Base-by-base conservation (phyloP, 2,888 invertebrate genomes). In the Heliothis peltigera region DNA sequence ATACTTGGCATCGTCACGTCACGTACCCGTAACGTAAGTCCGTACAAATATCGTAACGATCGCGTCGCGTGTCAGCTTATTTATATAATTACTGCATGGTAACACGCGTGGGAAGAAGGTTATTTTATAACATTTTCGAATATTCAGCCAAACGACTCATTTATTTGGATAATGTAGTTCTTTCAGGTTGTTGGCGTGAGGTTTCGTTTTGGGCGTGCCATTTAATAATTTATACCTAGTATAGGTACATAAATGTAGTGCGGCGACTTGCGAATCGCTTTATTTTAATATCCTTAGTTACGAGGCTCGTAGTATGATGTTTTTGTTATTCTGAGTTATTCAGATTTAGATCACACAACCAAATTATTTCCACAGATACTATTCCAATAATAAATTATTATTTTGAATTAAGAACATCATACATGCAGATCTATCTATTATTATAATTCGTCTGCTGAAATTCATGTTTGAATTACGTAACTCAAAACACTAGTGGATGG, bases 31-130 rank as follows among this genome's bases (percentile, higher is more conserved):
- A 55, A 56, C 81, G 75, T 75, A 66, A 44, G 56, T 58, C 48
- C 62, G 72, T 58, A 64, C 75, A 80, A 78, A 78, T 54, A 70
- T 25, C 44, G 70, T 75, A 70, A 79, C 60, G 75, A 68, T 54
- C 44, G 17, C 46, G 66, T 78, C 57, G 81, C 79, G 75, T 80
- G 79, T 56, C 56, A 32, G 12, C 32, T 32, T 32, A 32, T 32
- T 32, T 32, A 35, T 22, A 25, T 52, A 65, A 54, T 67, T 65
- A 77, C 53, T 19, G 68, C 39, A 51, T 60, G 25, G 4, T 2
- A 56, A 54, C 78, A 75, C 59, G 75, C 81, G 59, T 54, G 56
- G 35, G 39, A 61, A 49, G 56, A 61, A 63, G 39, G n/a, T 74
- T n/a, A n/a, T 69, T 64, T 61, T 53, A 52, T 51, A 15, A 58